Evolutionary conservation across 2,888 invertebrate genomes (phyloP), one percentile per base, ranked within the genome.

Genomic region (Nomada goodeniana): DNA sequence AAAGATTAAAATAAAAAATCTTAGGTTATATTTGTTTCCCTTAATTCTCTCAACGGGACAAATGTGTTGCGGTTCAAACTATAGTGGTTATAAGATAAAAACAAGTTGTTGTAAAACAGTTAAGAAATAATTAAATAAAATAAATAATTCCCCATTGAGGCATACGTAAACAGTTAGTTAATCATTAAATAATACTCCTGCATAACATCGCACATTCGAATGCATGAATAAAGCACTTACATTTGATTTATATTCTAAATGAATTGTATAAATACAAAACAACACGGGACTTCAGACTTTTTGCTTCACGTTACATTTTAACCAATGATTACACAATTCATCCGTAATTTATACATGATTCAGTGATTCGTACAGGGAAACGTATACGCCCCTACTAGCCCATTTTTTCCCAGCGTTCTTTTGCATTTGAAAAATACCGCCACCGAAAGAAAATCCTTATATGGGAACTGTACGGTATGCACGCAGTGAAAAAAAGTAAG

Each of bases 401-500:
- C 36, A 36, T 47, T 60, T 42, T 7, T 20, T 29, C 4, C 1
- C n/a, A 7, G 20, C 7, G 26, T 70, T 44, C 44, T 42, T 55
- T 47, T 50, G 47, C 42, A 55, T 65, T 73, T 85, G n/a, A 83
- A 86, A 86, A 83, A 63, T 77, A 64, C 85, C 86, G 85, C 85
- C 63, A 50, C 44, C 55, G 55, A 77, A 77, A 4, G 53, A 44
- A 53, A 59, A 64, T 23, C 52, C 80, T 70, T 73, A 77, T 67
- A 83, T 55, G 76, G 60, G 18, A 69, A 47, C 53, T 15, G 59
- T 59, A 29, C 55, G 50, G 72, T 69, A 42, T 44, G 23, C 20
- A 65, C 55, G 52, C 26, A 69, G 47, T 50, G 10, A 57, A 67
- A 74, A 73, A 67, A 63, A 44, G 50, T 65, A 68, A 67, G 44